phyloP scores from a whole-genome alignment of 2,113 vertebrate species.

The Eretmochelys imbricata region DNA sequence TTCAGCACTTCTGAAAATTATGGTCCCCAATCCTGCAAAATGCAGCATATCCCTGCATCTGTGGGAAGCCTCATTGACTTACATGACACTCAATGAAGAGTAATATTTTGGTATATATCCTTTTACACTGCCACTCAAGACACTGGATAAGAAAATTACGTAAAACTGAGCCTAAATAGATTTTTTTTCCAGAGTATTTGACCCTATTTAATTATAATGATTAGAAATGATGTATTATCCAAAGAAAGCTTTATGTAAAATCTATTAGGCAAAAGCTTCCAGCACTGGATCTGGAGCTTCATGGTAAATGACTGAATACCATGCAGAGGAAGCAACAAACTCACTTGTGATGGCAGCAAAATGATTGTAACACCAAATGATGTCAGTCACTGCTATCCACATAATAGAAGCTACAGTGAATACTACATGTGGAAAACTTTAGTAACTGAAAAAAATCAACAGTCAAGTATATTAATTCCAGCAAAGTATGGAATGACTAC shows the following conservation, averaged over 20 bases:
- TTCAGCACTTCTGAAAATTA: rapidly evolving
- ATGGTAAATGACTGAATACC: not conserved
- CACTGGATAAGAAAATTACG: too few relatives aligned
- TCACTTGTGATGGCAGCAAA: not conserved
- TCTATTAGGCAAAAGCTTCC: not conserved
- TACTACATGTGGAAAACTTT: not conserved
- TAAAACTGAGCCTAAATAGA: not conserved
- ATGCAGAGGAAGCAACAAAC: not conserved
- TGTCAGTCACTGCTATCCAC: not conserved
- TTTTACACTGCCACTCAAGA: not conserved
- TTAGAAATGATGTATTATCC: too few relatives aligned
- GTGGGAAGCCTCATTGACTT: not conserved
- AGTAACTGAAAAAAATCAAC: not conserved
- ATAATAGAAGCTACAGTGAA: not conserved
- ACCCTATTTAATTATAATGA: not conserved
- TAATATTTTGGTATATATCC: not conserved
- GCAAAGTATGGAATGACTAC: slow-evolving; percentile 2
- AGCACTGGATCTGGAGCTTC: not conserved
- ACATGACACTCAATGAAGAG: not conserved
- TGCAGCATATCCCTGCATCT: not conserved
- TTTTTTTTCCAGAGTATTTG: not conserved
- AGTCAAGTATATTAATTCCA: not conserved
- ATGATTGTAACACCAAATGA: not conserved
- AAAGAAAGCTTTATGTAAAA: not conserved
- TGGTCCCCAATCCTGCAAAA: not conserved